phyloP scores from a whole-genome alignment of 2,113 vertebrate genomes.

The Herpetotheres cachinnans region DNA sequence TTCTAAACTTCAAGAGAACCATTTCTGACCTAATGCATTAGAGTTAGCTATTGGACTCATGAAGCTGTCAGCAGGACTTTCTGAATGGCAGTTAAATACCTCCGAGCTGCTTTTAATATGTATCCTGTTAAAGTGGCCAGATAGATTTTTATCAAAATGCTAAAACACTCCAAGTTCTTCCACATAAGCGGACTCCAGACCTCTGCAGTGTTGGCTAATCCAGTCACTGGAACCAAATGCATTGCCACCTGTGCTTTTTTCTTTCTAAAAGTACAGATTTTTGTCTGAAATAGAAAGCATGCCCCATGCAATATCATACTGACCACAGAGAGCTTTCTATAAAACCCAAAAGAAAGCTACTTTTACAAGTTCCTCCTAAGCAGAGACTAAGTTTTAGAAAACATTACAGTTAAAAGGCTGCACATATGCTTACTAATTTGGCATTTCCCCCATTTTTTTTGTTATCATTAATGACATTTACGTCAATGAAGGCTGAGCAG shows the following conservation, averaged over 20 bases:
- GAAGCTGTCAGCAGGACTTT: not conserved
- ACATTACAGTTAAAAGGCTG: not conserved
- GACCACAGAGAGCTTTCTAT: not conserved
- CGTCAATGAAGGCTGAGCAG: not conserved
- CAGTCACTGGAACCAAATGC: not conserved
- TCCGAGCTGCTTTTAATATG: not conserved
- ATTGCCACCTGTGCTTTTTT: not conserved
- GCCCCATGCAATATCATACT: not conserved
- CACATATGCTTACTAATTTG: not conserved
- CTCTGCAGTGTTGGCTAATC: not conserved
- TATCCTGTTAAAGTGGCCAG: not conserved
- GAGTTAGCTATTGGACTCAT: not conserved
- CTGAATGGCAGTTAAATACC: not conserved
- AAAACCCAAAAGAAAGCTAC: not conserved
- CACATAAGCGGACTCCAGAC: not conserved
- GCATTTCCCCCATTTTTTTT: not conserved
- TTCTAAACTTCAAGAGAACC: not conserved
- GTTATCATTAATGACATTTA: not conserved
- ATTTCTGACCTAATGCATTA: not conserved
- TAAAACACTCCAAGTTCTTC: not conserved
- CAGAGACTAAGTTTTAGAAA: not conserved
- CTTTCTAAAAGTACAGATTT: not conserved
- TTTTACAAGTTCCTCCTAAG: not conserved
- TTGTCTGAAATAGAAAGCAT: not conserved
- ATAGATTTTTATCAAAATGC: not conserved